Evolutionary conservation across 2,797 vertebrate genomes (phyloP), one percentile per base, ranked within the genome.

Genomic region (Sebastes baramenuke): DNA sequence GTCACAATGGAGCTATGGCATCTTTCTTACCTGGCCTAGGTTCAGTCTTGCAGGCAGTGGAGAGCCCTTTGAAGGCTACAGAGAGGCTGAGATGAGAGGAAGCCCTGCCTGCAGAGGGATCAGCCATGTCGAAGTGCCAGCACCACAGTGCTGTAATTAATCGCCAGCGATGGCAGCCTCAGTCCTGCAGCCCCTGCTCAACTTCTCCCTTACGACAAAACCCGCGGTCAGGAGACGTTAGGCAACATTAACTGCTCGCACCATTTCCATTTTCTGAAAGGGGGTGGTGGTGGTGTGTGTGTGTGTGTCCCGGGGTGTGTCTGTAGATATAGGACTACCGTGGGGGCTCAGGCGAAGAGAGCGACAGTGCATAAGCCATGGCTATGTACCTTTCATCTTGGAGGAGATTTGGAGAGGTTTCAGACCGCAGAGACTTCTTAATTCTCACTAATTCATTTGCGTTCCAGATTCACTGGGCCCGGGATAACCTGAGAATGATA

Each of bases 381-480:
- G 94, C 94, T 88, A 32, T 95, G 96, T 96, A 97, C 95, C 97
- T 98, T 99, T 99, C 97, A 98, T 99, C 97, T 98, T 96, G 93
- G 95, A 96, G 93, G 96, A 98, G 97, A 98, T 98, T 97, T 97
- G 97, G 96, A 98, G 97, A 97, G 96, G 96, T 97, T 98, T 98
- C 96, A 97, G 95, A 97, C 96, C 97, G 95, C 95, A 95, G 97
- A 99, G 97, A 96, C 96, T 97, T 96, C 96, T 97, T 99, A 98
- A 98, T 98, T 98, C 98, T 97, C 97, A 96, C 97, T 98, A 99
- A 99, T 99, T 99, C 98, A 98, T 99, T 98, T 98, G 97, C 96
- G 97, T 98, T 97, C 97, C 97, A 97, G 96, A 98, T 98, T 99
- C 97, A 94, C 97, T 96, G 96, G 97, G 96, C 96, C 96, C 92